A percentile compares a stretch with the other conserved stretches of the same genome.
Conservation (phyloP, 2,888 invertebrate species). For the Drosophila neotestacea region DNA sequence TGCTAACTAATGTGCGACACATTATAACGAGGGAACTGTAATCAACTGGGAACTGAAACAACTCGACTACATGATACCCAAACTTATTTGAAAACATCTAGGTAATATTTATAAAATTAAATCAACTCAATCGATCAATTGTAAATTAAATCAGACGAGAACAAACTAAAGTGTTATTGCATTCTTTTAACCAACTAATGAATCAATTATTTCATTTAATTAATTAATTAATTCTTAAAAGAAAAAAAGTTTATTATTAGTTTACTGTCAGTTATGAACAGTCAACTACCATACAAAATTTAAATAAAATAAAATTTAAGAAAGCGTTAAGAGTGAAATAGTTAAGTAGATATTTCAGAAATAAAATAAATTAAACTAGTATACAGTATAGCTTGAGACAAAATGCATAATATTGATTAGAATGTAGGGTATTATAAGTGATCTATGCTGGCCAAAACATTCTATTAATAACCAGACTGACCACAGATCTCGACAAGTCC, state of each 20-base stretch:
- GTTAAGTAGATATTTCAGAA: no score
- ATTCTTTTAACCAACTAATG: not conserved
- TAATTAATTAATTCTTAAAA: not conserved
- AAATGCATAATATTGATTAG: not conserved
- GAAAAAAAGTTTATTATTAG: no score
- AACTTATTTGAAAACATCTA: not conserved
- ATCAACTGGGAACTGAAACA: not conserved
- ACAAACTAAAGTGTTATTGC: no score
- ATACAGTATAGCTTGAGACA: not conserved
- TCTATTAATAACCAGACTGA: constrained; percentile 29
- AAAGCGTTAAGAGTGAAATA: no score
- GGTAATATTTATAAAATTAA: not conserved
- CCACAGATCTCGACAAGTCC: constrained; percentile 21
- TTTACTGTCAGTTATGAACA: no score
- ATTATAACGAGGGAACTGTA: constrained; percentile 60
- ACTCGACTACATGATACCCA: constrained; percentile 24
- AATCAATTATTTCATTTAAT: not conserved
- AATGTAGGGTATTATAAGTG: constrained; percentile 18
- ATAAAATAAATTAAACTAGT: not conserved
- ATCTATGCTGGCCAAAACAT: constrained; percentile 5
- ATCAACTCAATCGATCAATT: not conserved
- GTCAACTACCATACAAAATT: no score
- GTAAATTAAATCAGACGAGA: no score
- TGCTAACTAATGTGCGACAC: constrained; percentile 82
- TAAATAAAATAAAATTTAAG: no score